Conservation (phyloP, 2,113 vertebrate species). For the Aspiorhynchus laticeps region DNA sequence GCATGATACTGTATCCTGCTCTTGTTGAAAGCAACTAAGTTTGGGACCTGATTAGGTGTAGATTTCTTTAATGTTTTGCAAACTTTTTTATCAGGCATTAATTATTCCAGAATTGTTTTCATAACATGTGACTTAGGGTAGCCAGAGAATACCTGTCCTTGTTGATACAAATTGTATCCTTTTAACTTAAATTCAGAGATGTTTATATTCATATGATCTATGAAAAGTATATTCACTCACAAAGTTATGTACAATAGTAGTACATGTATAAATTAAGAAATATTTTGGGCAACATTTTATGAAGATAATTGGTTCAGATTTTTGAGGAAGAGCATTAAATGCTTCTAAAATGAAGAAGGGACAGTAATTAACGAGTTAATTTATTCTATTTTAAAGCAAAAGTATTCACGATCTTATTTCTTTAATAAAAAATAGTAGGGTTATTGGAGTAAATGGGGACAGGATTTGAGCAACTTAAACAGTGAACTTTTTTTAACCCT, state of each 20-base stretch:
- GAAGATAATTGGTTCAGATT: constrained; percentile 54
- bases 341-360: neutral
- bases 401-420: neutral
- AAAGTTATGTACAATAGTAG: constrained; percentile 69
- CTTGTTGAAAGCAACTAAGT: neutral
- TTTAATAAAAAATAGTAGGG: neutral
- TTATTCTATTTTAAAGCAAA: neutral
- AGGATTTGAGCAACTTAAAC: neutral
- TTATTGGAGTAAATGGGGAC: neutral
- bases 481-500: neutral
- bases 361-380: neutral
- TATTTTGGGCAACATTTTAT: constrained; percentile 88
- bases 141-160: constrained; percentile 89
- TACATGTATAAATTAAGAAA: constrained; percentile 66
- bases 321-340: constrained; percentile 39
- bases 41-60: neutral
- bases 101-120: constrained; percentile 56
- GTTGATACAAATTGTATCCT: constrained; percentile 99
- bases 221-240: constrained; percentile 74
- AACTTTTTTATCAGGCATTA: neutral
- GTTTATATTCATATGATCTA: constrained; percentile 84
- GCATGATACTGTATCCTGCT: constrained; percentile 58
- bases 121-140: constrained; percentile 80
- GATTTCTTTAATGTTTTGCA: neutral
- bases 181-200: constrained; percentile 85